Percentiles rank a stretch among this genome's conserved stretches.
Evolutionary conservation across 2,888 invertebrate species (phyloP).

Genomic region (Pristionchus mayeri): DNA sequence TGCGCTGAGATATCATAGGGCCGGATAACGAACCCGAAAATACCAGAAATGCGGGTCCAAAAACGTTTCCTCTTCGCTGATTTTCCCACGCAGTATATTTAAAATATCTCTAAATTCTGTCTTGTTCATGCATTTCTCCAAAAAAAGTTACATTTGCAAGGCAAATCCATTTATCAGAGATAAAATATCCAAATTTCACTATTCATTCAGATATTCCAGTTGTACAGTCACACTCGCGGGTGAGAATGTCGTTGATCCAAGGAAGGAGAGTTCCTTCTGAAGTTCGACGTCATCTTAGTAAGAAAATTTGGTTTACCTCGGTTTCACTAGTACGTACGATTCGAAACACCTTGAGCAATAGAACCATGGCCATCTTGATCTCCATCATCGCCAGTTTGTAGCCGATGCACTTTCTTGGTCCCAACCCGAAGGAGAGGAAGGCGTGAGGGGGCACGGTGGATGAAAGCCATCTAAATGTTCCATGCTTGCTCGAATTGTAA

Average conservation of each 20-base stretch:
- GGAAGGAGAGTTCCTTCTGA: slow-evolving; percentile 9
- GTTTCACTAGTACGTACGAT: background rate
- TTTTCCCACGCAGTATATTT: too few relatives aligned
- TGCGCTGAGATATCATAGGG: too few relatives aligned
- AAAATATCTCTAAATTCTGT: too few relatives aligned
- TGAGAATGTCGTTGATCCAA: slow-evolving; percentile 40
- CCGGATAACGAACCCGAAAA: too few relatives aligned
- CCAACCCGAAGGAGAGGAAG: slow-evolving; percentile 43
- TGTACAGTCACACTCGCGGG: slow-evolving; percentile 13
- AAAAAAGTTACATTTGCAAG: too few relatives aligned
- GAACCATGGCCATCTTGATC: slow-evolving; percentile 27
- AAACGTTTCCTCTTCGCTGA: too few relatives aligned
- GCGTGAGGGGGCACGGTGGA: background rate
- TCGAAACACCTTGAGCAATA: background rate
- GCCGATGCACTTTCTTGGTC: slow-evolving; percentile 49
- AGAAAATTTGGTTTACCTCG: background rate
- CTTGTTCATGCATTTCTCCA: too few relatives aligned
- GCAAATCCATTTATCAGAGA: too few relatives aligned
- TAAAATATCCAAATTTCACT: background rate
- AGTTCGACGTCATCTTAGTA: too few relatives aligned
- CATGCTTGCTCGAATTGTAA: background rate
- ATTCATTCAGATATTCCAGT: background rate
- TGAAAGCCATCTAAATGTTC: slow-evolving; percentile 6
- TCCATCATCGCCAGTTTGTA: slow-evolving; percentile 46
- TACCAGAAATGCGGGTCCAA: too few relatives aligned